phyloP scores from a whole-genome alignment of 2,888 invertebrate genomes.

The Drosophila parthenogenetica region DNA sequence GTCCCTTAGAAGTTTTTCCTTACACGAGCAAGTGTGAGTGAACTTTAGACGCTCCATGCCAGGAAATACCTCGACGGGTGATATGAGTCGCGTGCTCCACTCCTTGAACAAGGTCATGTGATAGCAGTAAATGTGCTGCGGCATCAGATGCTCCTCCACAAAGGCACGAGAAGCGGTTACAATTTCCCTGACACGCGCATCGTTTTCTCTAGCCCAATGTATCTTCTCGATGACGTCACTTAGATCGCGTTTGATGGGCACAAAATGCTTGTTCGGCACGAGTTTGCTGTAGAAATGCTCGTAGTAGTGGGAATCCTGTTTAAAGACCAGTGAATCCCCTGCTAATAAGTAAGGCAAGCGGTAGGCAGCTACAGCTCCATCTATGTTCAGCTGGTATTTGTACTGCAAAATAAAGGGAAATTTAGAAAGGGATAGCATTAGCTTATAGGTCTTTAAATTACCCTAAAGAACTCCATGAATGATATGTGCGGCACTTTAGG shows the following conservation, averaged over 20 bases:
- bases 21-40: constrained; percentile 80
- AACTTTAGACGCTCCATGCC: constrained; percentile 88
- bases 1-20: constrained; percentile 69
- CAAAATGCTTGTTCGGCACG: constrained; percentile 91
- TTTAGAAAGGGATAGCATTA: not conserved
- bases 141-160: constrained; percentile 91
- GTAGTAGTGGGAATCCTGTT: constrained; percentile 97
- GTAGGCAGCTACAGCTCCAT: constrained; percentile 98
- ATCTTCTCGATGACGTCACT: constrained; percentile 92
- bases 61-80: constrained; percentile 86
- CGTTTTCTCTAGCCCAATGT: constrained; percentile 91
- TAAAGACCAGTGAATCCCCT: constrained; percentile 94
- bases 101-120: constrained; percentile 91
- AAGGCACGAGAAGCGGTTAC: constrained; percentile 89
- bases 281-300: constrained; percentile 96
- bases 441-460: constrained; percentile 83
- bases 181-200: constrained; percentile 88
- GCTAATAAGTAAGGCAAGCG: constrained; percentile 95
- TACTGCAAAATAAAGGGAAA: constrained; percentile 87
- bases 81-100: constrained; percentile 89
- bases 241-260: constrained; percentile 92
- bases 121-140: constrained; percentile 95
- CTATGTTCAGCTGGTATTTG: constrained; percentile 97
- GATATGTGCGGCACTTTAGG: constrained; percentile 93
- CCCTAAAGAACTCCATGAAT: constrained; percentile 97